A percentile compares a stretch with the other conserved stretches of the same genome.
These are phyloP conservation scores for Zygothrica quintamaculata DNA, from an alignment of 2,888 invertebrate genomes.

Conservation along the genomic window DNA sequence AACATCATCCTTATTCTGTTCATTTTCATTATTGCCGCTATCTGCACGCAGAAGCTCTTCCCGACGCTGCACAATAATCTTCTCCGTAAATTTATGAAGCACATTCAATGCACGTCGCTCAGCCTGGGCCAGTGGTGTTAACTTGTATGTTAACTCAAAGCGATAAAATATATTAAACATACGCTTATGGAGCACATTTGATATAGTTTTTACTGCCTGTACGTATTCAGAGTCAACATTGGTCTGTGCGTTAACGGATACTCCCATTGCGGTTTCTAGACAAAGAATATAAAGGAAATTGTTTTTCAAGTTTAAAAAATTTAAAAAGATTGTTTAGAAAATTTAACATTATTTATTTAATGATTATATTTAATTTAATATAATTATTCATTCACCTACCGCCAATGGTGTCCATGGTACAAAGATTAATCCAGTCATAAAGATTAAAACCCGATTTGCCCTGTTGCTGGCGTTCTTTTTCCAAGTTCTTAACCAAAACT, in stretches of 20 bases:
- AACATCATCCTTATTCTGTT: conserved; percentile 68
- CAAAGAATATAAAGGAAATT: not conserved
- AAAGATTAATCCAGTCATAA: conserved; percentile 87
- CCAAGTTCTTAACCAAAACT: conserved; percentile 86
- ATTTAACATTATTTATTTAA: no score
- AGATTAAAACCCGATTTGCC: conserved; percentile 86
- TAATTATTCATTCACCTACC: conserved; percentile 85
- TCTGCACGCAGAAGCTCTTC: conserved; percentile 77
- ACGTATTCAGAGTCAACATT: conserved; percentile 90
- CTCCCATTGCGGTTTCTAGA: conserved; percentile 94
- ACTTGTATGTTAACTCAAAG: conserved; percentile 83
- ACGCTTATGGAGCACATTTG: conserved; percentile 82
- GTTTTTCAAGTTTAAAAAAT: not conserved
- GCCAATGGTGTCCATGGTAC: conserved; percentile 87
- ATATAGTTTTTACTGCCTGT: conserved; percentile 87
- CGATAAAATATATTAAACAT: conserved; percentile 84
- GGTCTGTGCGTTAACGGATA: conserved; percentile 89
- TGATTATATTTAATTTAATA: no score
- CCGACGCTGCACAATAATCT: conserved; percentile 85
- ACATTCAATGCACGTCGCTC: conserved; percentile 85
- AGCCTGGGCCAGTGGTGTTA: conserved; percentile 86
- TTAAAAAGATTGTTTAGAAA: no score
- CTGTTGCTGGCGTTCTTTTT: conserved; percentile 85
- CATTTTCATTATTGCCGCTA: not conserved
- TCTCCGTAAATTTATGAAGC: conserved; percentile 86